These are phyloP conservation scores for Eugnorisma glareosa DNA, from an alignment of 2,888 invertebrate genomes.

Conservation along the genomic window DNA sequence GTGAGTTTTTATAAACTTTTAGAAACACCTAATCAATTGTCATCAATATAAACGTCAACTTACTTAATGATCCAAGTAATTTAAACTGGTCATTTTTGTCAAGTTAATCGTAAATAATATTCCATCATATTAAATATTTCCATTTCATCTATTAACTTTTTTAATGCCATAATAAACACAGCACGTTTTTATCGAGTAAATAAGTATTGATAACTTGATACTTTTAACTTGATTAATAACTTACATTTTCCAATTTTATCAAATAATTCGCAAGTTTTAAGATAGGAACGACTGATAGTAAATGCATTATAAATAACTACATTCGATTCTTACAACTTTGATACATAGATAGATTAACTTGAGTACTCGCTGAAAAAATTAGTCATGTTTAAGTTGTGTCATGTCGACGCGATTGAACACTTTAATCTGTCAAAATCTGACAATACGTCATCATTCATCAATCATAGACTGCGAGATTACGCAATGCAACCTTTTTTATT, in stretches of 20 bases:
- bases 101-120: background rate
- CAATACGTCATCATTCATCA: conserved; percentile 45
- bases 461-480: conserved; percentile 41
- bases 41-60: background rate
- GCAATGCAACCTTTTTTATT: conserved; percentile 43
- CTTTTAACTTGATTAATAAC: background rate
- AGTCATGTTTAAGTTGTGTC: conserved; percentile 35
- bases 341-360: conserved; percentile 20
- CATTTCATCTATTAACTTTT: background rate
- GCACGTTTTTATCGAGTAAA: background rate
- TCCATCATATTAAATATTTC: background rate
- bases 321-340: conserved; percentile 21
- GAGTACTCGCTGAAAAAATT: conserved; percentile 28
- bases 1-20: conserved; percentile 91
- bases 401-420: conserved; percentile 30
- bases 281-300: conserved; percentile 25
- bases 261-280: conserved; percentile 26
- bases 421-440: conserved; percentile 41
- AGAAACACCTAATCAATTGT: background rate
- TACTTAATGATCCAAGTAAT: background rate
- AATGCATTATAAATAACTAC: conserved; percentile 28
- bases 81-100: background rate
- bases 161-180: background rate
- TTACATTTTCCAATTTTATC: background rate
- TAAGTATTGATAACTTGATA: background rate